Evolutionary conservation across 2,888 invertebrate genomes (phyloP).

Genomic region (Tipula helvola): DNA sequence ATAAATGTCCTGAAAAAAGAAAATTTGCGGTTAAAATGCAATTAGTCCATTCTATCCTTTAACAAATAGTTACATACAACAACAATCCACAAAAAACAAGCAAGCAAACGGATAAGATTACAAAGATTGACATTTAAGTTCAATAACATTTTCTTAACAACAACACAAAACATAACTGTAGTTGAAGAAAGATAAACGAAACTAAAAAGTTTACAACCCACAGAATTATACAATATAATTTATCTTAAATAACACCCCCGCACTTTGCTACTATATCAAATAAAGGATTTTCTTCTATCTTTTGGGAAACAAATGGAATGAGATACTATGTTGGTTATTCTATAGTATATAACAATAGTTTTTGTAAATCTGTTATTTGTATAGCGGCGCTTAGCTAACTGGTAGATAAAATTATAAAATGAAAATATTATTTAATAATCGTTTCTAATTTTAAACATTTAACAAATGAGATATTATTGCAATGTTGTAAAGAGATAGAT

Average conservation of each 20-base stretch:
- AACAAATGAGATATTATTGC: not conserved
- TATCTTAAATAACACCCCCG: not conserved
- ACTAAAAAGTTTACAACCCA: not conserved
- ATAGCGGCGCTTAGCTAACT: not conserved
- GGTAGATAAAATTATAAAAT: not conserved
- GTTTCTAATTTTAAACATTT: not conserved
- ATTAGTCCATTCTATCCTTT: not conserved
- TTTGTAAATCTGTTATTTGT: not conserved
- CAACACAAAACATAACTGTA: not conserved
- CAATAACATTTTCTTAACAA: not conserved
- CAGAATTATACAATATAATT: not conserved
- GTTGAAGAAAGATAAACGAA: not conserved
- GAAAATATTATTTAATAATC: not conserved
- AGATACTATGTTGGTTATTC: not conserved
- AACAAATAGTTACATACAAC: not conserved
- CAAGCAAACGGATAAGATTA: not conserved
- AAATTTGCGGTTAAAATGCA: slow-evolving; percentile 4
- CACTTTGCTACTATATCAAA: not conserved
- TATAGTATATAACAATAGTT: not conserved
- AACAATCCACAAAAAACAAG: not conserved
- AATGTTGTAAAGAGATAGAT: not conserved
- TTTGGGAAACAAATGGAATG: not conserved
- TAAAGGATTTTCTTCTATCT: not conserved
- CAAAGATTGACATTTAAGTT: not conserved
- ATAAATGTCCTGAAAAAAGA: not conserved